Evolutionary conservation across 2,113 vertebrate species (phyloP).

Genomic region (Oenanthe oenanthe): DNA sequence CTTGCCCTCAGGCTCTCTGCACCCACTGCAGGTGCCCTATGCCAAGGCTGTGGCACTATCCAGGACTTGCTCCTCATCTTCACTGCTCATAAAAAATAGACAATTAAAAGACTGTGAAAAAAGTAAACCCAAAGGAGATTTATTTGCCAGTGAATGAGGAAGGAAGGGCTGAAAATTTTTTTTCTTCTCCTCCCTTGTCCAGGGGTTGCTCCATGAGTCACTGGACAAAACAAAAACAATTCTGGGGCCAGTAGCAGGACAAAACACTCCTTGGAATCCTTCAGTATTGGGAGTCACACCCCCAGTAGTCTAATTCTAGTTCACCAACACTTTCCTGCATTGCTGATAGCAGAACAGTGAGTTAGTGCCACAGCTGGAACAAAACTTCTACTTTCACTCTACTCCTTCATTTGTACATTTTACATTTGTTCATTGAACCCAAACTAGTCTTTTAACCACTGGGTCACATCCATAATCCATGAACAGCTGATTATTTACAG

Average conservation of each 20-base stretch:
- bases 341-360: not conserved
- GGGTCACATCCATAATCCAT: not conserved
- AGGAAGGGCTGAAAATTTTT: not conserved
- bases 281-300: not conserved
- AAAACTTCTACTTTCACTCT: not conserved
- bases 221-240: not conserved
- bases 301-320: not conserved
- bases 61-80: not conserved
- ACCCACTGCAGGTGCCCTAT: not conserved
- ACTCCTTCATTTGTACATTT: not conserved
- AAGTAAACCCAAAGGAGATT: not conserved
- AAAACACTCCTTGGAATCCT: not conserved
- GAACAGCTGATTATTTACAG: not conserved
- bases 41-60: not conserved
- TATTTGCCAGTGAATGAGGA: not conserved
- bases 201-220: not conserved
- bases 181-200: not conserved
- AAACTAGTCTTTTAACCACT: not conserved
- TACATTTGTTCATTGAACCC: not conserved
- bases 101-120: not conserved
- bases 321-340: not conserved
- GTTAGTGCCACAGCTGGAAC: not conserved
- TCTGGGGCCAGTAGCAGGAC: not conserved
- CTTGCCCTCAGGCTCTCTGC: not conserved
- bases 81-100: not conserved